Conservation (phyloP, 2,797 vertebrate genomes). For the Lutjanus campechanus region DNA sequence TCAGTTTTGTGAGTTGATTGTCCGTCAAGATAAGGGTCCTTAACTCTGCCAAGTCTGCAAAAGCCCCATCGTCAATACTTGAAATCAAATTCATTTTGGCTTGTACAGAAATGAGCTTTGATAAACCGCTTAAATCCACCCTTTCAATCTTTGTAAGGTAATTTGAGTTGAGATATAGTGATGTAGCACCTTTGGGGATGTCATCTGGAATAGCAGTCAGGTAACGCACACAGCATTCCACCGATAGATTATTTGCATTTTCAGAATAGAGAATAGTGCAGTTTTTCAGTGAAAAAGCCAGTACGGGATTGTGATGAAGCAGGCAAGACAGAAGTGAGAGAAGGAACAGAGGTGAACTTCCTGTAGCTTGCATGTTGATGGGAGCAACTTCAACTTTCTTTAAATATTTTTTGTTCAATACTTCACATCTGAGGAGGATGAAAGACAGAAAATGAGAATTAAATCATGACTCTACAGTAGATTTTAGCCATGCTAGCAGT, state of each 20-base stretch:
- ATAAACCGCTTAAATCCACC: background rate
- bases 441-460: background rate
- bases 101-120: background rate
- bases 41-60: background rate
- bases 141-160: background rate
- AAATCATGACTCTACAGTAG: no score
- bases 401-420: background rate
- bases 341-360: background rate
- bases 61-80: conserved; percentile 32
- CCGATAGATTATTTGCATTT: background rate
- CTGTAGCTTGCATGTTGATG: background rate
- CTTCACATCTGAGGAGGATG: background rate
- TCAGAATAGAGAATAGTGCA: background rate
- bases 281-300: conserved; percentile 36
- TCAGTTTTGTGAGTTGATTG: conserved; percentile 23
- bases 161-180: background rate
- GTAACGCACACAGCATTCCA: background rate
- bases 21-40: fast-evolving
- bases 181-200: conserved; percentile 11
- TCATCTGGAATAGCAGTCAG: conserved; percentile 40
- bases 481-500: no score
- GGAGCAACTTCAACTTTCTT: background rate
- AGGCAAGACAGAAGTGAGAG: conserved; percentile 4
- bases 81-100: fast-evolving
- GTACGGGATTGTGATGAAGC: background rate